Percentiles rank a stretch among this genome's conserved stretches.
Conservation (phyloP, 2,797 vertebrate genomes). For the Sylvilagus floridanus region DNA sequence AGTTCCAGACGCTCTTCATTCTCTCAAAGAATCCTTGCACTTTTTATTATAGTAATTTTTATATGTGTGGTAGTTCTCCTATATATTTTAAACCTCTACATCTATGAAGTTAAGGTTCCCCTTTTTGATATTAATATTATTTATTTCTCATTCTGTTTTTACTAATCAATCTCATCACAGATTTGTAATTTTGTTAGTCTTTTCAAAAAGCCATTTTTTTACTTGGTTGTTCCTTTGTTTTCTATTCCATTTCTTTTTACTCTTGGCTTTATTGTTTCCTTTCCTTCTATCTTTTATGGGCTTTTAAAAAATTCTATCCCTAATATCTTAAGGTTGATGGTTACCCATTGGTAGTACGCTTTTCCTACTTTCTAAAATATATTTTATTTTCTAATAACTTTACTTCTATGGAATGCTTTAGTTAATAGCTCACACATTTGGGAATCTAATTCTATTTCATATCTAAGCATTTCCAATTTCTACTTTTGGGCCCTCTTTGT, state of each 20-base stretch:
- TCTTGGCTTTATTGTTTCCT: not conserved
- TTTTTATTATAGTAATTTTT: not conserved
- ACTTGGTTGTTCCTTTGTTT: not conserved
- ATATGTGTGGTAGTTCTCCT: not conserved
- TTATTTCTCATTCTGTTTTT: not conserved
- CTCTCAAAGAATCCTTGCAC: not conserved
- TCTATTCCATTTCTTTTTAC: not conserved
- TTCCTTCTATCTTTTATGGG: not conserved
- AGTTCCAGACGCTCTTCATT: not conserved
- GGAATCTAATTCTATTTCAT: not conserved
- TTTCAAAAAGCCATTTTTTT: not conserved
- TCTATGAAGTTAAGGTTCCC: not conserved
- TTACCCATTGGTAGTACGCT: not conserved
- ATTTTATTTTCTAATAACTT: not conserved
- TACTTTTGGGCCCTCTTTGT: not conserved
- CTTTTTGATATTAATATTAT: not conserved
- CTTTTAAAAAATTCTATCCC: not conserved
- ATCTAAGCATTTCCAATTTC: not conserved
- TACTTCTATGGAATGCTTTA: not conserved
- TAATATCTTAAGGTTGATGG: not conserved
- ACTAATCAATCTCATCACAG: not conserved
- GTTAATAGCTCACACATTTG: not conserved
- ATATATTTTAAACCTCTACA: not conserved
- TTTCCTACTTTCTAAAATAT: not conserved
- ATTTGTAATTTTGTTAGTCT: not conserved